A percentile compares a stretch with the other conserved stretches of the same genome.
Conservation (phyloP, 2,888 invertebrate genomes). For the Melieria omissa region DNA sequence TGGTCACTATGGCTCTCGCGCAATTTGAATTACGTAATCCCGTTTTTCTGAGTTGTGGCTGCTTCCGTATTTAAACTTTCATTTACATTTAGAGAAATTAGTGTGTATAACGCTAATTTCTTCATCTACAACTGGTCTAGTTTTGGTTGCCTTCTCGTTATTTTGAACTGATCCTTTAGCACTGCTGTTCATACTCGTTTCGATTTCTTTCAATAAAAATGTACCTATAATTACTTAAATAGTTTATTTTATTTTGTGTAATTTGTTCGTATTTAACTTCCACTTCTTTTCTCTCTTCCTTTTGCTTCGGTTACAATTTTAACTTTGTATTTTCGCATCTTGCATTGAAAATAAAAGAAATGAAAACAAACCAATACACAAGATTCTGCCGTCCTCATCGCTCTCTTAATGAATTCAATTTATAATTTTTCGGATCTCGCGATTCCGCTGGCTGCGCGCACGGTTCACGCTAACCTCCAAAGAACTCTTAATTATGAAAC, state of each 20-base stretch:
- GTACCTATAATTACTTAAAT: constrained; percentile 4
- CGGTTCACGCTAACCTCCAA: no score
- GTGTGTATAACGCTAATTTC: no score
- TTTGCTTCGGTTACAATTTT: constrained; percentile 24
- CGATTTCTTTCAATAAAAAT: background rate
- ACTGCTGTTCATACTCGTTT: background rate
- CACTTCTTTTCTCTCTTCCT: background rate
- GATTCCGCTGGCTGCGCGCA: no score
- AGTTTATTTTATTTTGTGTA: constrained; percentile 9
- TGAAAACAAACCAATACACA: constrained; percentile 5
- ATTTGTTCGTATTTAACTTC: constrained; percentile 5
- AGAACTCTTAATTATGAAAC: no score
- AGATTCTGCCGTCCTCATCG: background rate
- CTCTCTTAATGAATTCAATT: background rate
- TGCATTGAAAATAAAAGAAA: constrained; percentile 19
- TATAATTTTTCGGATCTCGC: no score
- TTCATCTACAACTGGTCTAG: no score
- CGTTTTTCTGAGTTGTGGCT: no score
- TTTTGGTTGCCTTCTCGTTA: background rate
- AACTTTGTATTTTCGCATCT: constrained; percentile 13
- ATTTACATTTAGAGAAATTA: no score
- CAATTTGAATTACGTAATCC: no score
- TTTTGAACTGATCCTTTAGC: background rate
- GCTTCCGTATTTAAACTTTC: no score
- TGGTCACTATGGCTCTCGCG: no score